phyloP scores from a whole-genome alignment of 2,797 vertebrate genomes.

The Protonibea diacanthus region DNA sequence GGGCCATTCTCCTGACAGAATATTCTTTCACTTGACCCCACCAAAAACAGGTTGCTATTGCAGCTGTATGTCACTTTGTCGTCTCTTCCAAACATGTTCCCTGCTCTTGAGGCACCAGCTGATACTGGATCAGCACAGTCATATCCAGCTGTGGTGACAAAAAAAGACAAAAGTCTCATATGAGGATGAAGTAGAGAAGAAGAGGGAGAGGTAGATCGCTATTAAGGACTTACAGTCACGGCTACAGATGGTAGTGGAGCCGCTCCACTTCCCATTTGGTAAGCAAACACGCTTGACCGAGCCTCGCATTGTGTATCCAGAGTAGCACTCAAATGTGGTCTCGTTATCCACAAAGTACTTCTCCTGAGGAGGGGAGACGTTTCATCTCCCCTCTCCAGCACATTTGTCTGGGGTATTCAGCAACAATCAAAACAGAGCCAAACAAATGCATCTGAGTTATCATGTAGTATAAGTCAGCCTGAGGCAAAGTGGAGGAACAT shows the following conservation, averaged over 20 bases:
- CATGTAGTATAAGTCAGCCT: constrained; percentile 1
- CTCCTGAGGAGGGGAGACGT: constrained; percentile 54
- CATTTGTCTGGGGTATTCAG: constrained; percentile 78
- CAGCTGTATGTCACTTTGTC: constrained; percentile 70
- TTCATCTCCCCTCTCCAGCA: constrained; percentile 61
- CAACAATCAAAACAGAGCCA: constrained; percentile 63
- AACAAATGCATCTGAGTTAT: constrained; percentile 10
- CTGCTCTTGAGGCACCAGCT: constrained; percentile 66
- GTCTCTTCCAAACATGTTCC: constrained; percentile 59
- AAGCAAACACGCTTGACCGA: constrained; percentile 72
- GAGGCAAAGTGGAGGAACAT: neutral
- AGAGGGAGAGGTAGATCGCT: neutral
- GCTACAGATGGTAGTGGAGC: constrained; percentile 79
- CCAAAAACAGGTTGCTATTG: constrained; percentile 52
- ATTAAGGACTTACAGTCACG: constrained; percentile 67
- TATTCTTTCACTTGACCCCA: constrained; percentile 69
- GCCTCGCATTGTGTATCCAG: constrained; percentile 71
- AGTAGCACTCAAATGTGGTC: constrained; percentile 76
- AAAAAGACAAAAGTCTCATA: neutral
- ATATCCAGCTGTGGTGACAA: constrained; percentile 46
- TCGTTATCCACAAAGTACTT: constrained; percentile 71
- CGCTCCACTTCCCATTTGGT: constrained; percentile 81
- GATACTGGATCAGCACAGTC: constrained; percentile 77
- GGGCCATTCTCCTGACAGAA: constrained; percentile 70
- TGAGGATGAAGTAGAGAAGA: neutral